Conservation (phyloP, 1,140 invertebrate genomes). For the Brachystomella parvula region DNA sequence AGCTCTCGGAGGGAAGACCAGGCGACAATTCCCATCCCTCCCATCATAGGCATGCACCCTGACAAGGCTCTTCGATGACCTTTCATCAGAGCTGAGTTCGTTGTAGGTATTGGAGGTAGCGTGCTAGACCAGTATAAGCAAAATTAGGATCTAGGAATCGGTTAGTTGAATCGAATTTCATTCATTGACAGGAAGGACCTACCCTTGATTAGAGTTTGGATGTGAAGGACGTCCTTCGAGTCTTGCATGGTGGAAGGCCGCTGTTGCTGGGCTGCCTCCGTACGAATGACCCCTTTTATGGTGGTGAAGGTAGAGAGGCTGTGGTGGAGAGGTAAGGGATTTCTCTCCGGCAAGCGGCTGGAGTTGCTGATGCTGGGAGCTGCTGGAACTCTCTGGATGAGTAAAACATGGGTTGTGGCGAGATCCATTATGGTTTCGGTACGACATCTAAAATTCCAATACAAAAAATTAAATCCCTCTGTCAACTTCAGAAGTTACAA, state of each 20-base stretch:
- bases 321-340: constrained; percentile 8
- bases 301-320: constrained; percentile 12
- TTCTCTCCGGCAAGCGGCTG: neutral
- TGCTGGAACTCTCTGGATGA: neutral
- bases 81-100: constrained; percentile 30
- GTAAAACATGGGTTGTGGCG: neutral
- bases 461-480: neutral
- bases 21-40: constrained; percentile 35
- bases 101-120: constrained; percentile 11
- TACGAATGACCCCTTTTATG: constrained; percentile 35
- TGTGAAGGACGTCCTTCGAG: constrained; percentile 36
- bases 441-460: neutral
- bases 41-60: constrained; percentile 37
- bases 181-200: neutral
- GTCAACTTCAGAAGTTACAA: neutral
- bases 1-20: constrained; percentile 36
- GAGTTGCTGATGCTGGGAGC: neutral
- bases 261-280: constrained; percentile 27
- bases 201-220: constrained; percentile 35
- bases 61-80: constrained; percentile 36
- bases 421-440: neutral
- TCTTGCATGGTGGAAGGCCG: constrained; percentile 28
- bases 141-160: neutral
- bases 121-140: constrained; percentile 7
- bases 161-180: neutral